These are phyloP conservation scores for Drosophila parthenogenetica DNA, from an alignment of 2,888 invertebrate genomes.

Conservation along the genomic window DNA sequence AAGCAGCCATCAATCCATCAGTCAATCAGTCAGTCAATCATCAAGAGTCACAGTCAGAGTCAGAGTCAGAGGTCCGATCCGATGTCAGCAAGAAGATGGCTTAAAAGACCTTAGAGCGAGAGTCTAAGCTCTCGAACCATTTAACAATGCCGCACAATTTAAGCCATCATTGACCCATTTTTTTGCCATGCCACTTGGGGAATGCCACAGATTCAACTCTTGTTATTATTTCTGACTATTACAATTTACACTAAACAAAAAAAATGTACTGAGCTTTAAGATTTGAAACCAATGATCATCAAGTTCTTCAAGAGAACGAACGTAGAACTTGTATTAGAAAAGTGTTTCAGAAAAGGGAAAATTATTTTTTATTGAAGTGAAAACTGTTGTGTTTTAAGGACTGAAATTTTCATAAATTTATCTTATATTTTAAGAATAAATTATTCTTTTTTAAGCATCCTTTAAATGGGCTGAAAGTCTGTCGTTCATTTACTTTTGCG, in stretches of 20 bases:
- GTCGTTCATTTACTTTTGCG: too few relatives aligned
- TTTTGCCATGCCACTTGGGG: slow-evolving; percentile 56
- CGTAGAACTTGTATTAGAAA: too few relatives aligned
- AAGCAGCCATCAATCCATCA: slow-evolving; percentile 41
- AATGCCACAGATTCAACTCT: slow-evolving; percentile 8
- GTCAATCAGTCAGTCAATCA: slow-evolving; percentile 57
- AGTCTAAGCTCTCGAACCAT: slow-evolving; percentile 48
- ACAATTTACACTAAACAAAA: not conserved
- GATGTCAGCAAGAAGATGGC: slow-evolving; percentile 56
- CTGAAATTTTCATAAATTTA: too few relatives aligned
- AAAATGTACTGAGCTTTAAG: not conserved
- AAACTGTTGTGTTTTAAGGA: too few relatives aligned
- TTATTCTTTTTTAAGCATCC: too few relatives aligned
- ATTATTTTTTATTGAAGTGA: too few relatives aligned
- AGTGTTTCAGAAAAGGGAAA: too few relatives aligned
- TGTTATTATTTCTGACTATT: slow-evolving; percentile 7
- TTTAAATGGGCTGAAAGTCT: too few relatives aligned
- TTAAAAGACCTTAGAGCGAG: slow-evolving; percentile 29
- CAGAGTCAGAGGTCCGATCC: slow-evolving; percentile 72
- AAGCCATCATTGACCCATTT: slow-evolving; percentile 81
- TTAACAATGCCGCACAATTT: slow-evolving; percentile 74
- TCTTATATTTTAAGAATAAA: too few relatives aligned
- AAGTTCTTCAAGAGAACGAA: too few relatives aligned
- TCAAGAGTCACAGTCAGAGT: slow-evolving; percentile 37
- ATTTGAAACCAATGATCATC: not conserved